A percentile compares a stretch with the other conserved stretches of the same genome.
phyloP scores from a whole-genome alignment of 2,888 invertebrate species.

The Chalcis sispes region DNA sequence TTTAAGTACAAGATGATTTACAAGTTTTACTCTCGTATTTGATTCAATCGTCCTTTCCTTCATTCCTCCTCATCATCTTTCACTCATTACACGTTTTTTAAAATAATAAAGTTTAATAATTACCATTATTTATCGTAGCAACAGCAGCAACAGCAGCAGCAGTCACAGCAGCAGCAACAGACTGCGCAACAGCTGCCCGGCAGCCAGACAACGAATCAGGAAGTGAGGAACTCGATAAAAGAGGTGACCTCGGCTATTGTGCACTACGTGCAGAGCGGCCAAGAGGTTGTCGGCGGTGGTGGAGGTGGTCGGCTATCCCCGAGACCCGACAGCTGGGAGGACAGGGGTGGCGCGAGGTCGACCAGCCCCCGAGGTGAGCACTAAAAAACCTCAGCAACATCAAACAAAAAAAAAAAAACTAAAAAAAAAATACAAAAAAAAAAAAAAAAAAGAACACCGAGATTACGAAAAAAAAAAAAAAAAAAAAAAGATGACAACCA shows the following conservation, averaged over 20 bases:
- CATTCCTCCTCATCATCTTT: no score
- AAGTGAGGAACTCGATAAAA: constrained; percentile 85
- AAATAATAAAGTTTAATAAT: no score
- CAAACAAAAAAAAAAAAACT: constrained; percentile 57
- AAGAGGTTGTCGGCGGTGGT: constrained; percentile 73
- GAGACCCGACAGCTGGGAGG: constrained; percentile 71
- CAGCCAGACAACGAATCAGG: constrained; percentile 74
- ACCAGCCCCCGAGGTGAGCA: constrained; percentile 76
- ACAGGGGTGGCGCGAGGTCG: constrained; percentile 73
- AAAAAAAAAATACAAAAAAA: constrained; percentile 48
- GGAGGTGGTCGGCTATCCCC: constrained; percentile 69
- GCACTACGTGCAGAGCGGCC: constrained; percentile 85
- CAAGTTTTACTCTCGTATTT: no score
- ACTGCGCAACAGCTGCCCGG: constrained; percentile 64
- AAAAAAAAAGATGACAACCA: constrained; percentile 12
- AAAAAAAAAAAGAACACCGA: not conserved
- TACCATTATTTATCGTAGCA: not conserved
- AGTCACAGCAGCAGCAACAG: constrained; percentile 56
- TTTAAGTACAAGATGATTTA: no score
- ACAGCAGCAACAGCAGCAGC: constrained; percentile 16
- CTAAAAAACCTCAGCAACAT: constrained; percentile 66
- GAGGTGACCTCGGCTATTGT: constrained; percentile 95
- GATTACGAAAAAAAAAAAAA: constrained; percentile 61
- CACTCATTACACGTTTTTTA: no score
- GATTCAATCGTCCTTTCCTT: no score